These are phyloP conservation scores for Antheraea pernyi DNA, from an alignment of 1,140 invertebrate species.

Conservation along the genomic window DNA sequence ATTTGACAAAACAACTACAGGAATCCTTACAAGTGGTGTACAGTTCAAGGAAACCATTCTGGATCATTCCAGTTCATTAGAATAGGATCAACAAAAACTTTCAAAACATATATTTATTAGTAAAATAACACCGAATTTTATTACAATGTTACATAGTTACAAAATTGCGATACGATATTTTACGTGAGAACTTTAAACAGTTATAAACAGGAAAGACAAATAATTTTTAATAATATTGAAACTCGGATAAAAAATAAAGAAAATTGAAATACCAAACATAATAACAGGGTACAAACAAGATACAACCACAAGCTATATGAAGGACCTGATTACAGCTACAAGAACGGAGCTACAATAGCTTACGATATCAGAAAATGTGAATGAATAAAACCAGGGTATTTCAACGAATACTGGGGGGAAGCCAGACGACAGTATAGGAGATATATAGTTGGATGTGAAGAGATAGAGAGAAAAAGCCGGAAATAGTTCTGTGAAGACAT, in stretches of 20 bases:
- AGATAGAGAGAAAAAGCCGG: neutral
- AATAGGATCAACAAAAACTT: neutral
- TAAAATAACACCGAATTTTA: too few relatives aligned
- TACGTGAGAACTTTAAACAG: neutral
- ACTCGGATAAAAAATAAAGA: too few relatives aligned
- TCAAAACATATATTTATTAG: neutral
- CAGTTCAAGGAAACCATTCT: neutral
- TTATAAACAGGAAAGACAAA: too few relatives aligned
- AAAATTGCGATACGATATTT: too few relatives aligned
- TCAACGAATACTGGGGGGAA: neutral
- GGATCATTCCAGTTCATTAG: neutral
- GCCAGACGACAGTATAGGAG: neutral
- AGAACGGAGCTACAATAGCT: neutral
- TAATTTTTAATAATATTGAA: too few relatives aligned
- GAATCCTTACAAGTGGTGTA: slow-evolving; percentile 26
- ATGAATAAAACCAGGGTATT: neutral
- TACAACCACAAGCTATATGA: neutral
- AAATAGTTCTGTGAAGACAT: neutral
- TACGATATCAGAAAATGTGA: neutral
- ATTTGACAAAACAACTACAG: slow-evolving; percentile 21
- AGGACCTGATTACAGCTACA: neutral
- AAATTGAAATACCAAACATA: neutral
- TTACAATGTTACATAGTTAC: too few relatives aligned
- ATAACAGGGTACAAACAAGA: neutral
- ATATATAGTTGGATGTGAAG: neutral